Evolutionary conservation across 2,888 invertebrate genomes (phyloP), one percentile per base, ranked within the genome.

Genomic region (Cabera pusaria): DNA sequence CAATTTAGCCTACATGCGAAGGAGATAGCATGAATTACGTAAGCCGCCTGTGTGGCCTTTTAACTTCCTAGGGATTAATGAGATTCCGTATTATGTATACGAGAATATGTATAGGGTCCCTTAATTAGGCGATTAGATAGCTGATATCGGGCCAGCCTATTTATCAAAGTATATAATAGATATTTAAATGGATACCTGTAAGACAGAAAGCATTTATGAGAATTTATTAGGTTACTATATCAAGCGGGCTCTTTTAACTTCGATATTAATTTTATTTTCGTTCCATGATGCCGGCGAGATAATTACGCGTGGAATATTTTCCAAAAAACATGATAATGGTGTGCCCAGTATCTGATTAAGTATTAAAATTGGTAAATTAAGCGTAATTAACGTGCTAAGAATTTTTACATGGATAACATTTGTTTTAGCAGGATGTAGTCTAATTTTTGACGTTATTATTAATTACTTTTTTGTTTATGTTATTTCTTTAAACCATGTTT

Each of bases 41-140:
- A 61, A 66, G 57, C 59, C 38, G 36, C 60, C 59, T 58, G 62
- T 64, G 63, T 63, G 64, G 63, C 61, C 67, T 63, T 51, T 58
- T 64, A 58, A 60, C 62, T 68, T 67, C 56, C 54, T 63, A 56
- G 57, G 71, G 64, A 69, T 70, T 72, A 72, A 72, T 68, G 59
- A 52, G 56, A 61, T 62, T 64, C 62, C 56, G 59, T 61, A 61
- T 55, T 52, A 51, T 64, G 57, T 59, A 47, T 47, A 55, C 46
- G 54, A 58, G 63, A 56, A 57, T 70, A 68, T 70, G 56, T 64
- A 72, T 61, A 61, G 44, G 53, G 63, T 53, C 62, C 58, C 57
- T 62, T 61, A 66, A 66, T 67, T 58, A 67, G 66, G 59, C 61
- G 61, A 64, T 67, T 57, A 67, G 67, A 59, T 64, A 64, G 64